Conservation (phyloP, 1,140 invertebrate species). For the Alviniconcha marisindica region DNA sequence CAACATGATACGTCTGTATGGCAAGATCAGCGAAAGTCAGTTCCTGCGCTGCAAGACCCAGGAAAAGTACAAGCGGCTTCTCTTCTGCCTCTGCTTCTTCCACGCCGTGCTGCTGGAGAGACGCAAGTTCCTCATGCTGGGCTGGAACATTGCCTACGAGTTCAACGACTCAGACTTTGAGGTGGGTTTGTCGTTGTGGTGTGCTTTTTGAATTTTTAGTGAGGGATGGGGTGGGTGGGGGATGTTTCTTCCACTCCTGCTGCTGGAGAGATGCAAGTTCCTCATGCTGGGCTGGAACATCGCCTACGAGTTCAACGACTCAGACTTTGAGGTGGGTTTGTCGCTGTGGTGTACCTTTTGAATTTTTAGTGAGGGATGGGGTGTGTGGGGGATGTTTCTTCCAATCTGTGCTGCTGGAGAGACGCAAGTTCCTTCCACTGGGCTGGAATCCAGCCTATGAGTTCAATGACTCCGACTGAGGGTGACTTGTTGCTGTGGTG, state of each 20-base stretch:
- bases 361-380: too few species aligned
- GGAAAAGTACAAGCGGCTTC: slow-evolving; percentile 76
- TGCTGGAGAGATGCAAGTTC: slow-evolving; percentile 76
- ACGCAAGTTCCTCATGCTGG: slow-evolving; percentile 77
- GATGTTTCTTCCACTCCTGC: too few species aligned
- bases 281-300: slow-evolving; percentile 78
- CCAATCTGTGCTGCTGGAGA: slow-evolving; percentile 77
- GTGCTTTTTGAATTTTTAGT: too few species aligned
- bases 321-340: slow-evolving; percentile 87
- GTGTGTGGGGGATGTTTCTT: too few species aligned
- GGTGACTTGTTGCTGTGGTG: too few species aligned
- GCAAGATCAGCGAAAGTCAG: slow-evolving; percentile 72
- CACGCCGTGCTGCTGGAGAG: slow-evolving; percentile 77
- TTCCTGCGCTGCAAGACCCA: slow-evolving; percentile 72
- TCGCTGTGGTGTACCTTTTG: not conserved
- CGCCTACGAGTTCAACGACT: slow-evolving; percentile 87
- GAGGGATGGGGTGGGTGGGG: not conserved
- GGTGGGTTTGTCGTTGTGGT: slow-evolving; percentile 76
- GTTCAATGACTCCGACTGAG: slow-evolving; percentile 93
- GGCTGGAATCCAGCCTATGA: slow-evolving; percentile 80
- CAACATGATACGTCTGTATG: slow-evolving; percentile 77
- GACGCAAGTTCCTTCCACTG: slow-evolving; percentile 77
- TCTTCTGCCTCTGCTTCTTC: slow-evolving; percentile 77
- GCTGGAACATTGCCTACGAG: slow-evolving; percentile 80
- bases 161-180: slow-evolving; percentile 95